Conservation (phyloP, 2,888 invertebrate species). For the Dolichopus griseipennis region DNA sequence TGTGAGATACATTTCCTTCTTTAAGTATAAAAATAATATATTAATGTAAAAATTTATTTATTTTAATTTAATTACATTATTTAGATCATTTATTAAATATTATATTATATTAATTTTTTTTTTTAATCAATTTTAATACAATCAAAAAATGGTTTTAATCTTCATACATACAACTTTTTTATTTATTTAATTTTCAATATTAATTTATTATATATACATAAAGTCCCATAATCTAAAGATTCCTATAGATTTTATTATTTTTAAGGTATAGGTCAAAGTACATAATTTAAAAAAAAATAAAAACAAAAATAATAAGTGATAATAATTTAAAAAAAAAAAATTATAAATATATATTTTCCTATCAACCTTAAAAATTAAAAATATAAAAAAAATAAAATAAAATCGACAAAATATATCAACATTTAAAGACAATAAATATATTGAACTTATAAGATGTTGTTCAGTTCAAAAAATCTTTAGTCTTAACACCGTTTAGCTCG, state of each 20-base stretch:
- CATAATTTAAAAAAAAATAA: constrained; percentile 11
- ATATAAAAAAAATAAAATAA: not conserved
- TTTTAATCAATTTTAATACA: too few species aligned
- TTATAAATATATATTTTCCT: not conserved
- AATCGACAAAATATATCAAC: not conserved
- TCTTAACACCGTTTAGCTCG: constrained; percentile 16
- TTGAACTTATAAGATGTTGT: constrained; percentile 23
- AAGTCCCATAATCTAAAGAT: not conserved
- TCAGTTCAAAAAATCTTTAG: constrained; percentile 21
- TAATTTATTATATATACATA: not conserved
- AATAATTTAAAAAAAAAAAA: constrained; percentile 16
- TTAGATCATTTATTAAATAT: too few species aligned
- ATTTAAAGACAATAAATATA: constrained; percentile 16
- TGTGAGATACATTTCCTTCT: too few species aligned
- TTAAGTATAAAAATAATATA: too few species aligned
- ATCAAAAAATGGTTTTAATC: too few species aligned
- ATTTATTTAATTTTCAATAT: not conserved
- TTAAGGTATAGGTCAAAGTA: constrained; percentile 21
- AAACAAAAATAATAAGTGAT: constrained; percentile 16
- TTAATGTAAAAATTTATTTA: too few species aligned
- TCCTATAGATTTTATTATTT: not conserved
- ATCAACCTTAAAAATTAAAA: not conserved
- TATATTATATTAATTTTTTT: too few species aligned
- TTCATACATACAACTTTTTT: not conserved
- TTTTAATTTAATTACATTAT: too few species aligned